Evolutionary conservation across 2,797 vertebrate genomes (phyloP).

Genomic region (Sebastiscus tertius): DNA sequence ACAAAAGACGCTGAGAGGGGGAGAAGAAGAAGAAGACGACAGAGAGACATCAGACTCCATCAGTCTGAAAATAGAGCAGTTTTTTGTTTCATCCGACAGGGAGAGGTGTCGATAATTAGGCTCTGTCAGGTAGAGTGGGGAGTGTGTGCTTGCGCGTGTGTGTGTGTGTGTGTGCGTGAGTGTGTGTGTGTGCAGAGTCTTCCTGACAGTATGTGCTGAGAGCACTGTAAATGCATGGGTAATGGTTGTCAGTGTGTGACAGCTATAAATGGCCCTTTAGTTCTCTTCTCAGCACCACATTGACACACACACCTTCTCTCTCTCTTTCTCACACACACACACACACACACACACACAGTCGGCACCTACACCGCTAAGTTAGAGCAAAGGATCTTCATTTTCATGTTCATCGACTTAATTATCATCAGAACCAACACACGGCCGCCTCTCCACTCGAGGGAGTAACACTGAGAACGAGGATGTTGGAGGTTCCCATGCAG

Average conservation of each 20-base stretch:
- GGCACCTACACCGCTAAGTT: conserved; percentile 18
- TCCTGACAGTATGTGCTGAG: conserved; percentile 69
- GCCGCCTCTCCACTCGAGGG: conserved; percentile 35
- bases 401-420: conserved; percentile 66
- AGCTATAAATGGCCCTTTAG: conserved; percentile 79
- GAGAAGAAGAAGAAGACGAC: conserved; percentile 63
- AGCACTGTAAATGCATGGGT: conserved; percentile 78
- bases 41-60: conserved; percentile 78
- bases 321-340: conserved; percentile 18
- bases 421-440: conserved; percentile 45
- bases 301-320: conserved; percentile 49
- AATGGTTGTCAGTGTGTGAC: conserved; percentile 78
- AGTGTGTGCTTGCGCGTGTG: conserved; percentile 17
- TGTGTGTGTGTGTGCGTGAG: not conserved
- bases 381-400: conserved; percentile 55
- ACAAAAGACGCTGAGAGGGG: conserved; percentile 73
- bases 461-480: conserved; percentile 33
- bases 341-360: conserved; percentile 31
- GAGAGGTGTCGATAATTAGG: conserved; percentile 82
- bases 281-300: conserved; percentile 68
- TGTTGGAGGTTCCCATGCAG: conserved; percentile 47
- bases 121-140: conserved; percentile 72
- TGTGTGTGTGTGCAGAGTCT: conserved; percentile 28
- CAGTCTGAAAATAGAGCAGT: conserved; percentile 81
- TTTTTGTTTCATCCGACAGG: conserved; percentile 80